Base-by-base conservation (phyloP, 2,113 vertebrate species). In the Scortum barcoo region DNA sequence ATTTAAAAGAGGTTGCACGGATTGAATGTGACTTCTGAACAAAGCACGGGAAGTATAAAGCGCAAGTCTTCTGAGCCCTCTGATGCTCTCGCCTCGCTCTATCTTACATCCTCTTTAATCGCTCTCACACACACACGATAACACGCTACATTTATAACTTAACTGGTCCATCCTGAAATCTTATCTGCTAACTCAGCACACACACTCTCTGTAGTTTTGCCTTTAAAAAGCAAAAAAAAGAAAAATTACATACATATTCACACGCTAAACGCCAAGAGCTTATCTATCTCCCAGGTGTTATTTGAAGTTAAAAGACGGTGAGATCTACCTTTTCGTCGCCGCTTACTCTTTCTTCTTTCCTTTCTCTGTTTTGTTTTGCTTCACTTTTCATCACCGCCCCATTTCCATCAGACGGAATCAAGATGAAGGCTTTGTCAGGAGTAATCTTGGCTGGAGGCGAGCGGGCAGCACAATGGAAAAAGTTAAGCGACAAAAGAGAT, bases 141-240 rank as follows among this genome's bases (percentile, higher is more conserved):
- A 61, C 28, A 36, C 66, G 19, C 62, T 40, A 9, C 51, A 80
- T 77, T 82, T 72, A 75, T 46, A 74, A 78, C 48, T 65, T 65
- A n/a, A 75, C 57, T 71, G 36, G 71, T 78, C 78, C 53, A 78
- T 81, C 76, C 58, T 71, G 63, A 61, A 92, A 81, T 28, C 83
- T 63, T 72, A 81, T 83, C 62, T 85, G 85, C 92, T 60, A 51
- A 86, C 80, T 90, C 89, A 84, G 90, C 91, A 79, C 66, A 72
- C 63, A 48, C 61, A 80, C 53, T 42, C 20, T 53, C 44, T 62
- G 82, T n/a, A n/a, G n/a, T n/a, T n/a, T n/a, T n/a, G n/a, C n/a
- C 36, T 67, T 76, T 58, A 36, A 62, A 51, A 76, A 77, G 1
- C 67, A 57, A 24, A 70, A 78, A 69, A 62, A 24, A 46, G n/a